Evolutionary conservation across 2,113 vertebrate genomes (phyloP).

Genomic region (Melanerpes aurifrons): DNA sequence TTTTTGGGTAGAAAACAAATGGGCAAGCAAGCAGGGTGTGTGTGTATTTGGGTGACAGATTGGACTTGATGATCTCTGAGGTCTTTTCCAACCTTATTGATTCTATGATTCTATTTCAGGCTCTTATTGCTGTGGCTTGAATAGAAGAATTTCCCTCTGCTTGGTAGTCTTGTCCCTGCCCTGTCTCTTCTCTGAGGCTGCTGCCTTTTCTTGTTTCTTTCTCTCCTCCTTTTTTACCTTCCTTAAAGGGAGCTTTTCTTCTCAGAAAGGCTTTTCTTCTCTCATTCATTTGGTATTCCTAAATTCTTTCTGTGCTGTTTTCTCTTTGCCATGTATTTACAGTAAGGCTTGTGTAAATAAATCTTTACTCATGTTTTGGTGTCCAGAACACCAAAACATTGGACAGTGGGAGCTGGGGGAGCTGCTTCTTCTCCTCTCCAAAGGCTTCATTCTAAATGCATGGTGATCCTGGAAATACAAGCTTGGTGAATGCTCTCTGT

Average conservation of each 20-base stretch:
- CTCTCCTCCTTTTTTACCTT: not conserved
- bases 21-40: rapidly evolving
- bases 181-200: not conserved
- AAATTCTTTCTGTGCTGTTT: not conserved
- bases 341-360: not conserved
- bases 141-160: not conserved
- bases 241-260: not conserved
- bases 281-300: not conserved
- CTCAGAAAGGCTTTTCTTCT: not conserved
- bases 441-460: not conserved
- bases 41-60: not conserved
- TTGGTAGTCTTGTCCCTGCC: not conserved
- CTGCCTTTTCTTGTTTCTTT: not conserved
- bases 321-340: not conserved
- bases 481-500: not conserved
- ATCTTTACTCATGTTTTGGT: not conserved
- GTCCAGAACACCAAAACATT: not conserved
- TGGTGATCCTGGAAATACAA: not conserved
- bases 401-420: rapidly evolving
- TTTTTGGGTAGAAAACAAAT: not conserved
- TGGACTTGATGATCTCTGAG: too few species aligned
- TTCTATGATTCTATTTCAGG: not conserved
- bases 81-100: too few species aligned
- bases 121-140: not conserved
- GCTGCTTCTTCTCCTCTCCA: not conserved